Evolutionary conservation across 2,888 invertebrate genomes (phyloP).

Genomic region (Stenodema calcarata): DNA sequence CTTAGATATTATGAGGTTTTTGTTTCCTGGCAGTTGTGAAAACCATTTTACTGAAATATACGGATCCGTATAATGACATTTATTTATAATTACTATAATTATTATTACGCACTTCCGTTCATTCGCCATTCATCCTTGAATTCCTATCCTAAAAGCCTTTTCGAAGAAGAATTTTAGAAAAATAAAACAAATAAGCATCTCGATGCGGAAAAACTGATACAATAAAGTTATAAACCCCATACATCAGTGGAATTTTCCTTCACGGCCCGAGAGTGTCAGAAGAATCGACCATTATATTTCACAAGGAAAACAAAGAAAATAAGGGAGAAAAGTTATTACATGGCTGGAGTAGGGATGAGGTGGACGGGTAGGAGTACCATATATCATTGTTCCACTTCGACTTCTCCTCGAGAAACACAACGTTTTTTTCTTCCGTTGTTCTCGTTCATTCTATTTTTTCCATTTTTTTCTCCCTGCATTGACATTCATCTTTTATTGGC

Average conservation of each 20-base stretch:
- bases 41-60: too few species aligned
- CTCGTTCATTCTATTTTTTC: slow-evolving; percentile 6
- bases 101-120: too few species aligned
- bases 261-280: background rate
- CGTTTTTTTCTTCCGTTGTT: background rate
- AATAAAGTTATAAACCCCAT: background rate
- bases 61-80: too few species aligned
- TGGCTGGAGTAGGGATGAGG: background rate
- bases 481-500: slow-evolving; percentile 40
- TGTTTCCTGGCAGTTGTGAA: too few species aligned
- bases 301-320: slow-evolving; percentile 8
- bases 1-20: too few species aligned
- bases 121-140: too few species aligned
- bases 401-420: background rate
- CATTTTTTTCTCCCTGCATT: background rate
- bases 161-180: too few species aligned
- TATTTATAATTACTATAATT: too few species aligned
- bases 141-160: too few species aligned
- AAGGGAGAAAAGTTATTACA: slow-evolving; percentile 16
- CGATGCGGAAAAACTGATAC: background rate
- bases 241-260: background rate
- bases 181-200: too few species aligned
- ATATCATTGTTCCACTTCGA: slow-evolving; percentile 24
- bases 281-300: slow-evolving; percentile 15
- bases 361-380: background rate